Percentiles rank a stretch among this genome's conserved stretches.
Evolutionary conservation across 1,140 invertebrate species (phyloP).

Genomic region (Drosophila sturtevanti): DNA sequence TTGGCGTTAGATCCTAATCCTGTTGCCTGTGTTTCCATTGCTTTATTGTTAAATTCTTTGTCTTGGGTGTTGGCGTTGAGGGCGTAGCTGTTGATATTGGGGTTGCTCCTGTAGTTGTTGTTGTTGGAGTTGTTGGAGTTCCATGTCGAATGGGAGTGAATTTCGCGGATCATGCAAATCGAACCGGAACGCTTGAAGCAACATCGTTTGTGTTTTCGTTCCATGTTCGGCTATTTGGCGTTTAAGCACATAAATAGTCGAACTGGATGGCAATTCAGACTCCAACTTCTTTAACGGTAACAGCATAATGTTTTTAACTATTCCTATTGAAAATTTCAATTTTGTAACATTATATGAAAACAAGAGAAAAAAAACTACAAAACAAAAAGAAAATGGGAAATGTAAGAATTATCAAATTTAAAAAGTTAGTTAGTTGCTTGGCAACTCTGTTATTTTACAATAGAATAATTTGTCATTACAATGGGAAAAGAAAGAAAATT

Average conservation of each 20-base stretch:
- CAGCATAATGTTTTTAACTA: slow-evolving; percentile 49
- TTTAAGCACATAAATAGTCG: slow-evolving; percentile 37
- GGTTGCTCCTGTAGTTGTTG: background rate
- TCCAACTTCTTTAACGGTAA: slow-evolving; percentile 34
- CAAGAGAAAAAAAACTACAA: background rate
- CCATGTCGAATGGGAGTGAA: background rate
- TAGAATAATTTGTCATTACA: too few species aligned
- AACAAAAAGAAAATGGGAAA: background rate
- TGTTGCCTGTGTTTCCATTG: background rate
- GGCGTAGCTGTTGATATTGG: background rate
- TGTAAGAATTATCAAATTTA: background rate
- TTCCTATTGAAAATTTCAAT: slow-evolving; percentile 20
- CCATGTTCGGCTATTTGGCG: slow-evolving; percentile 51
- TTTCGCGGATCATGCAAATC: slow-evolving; percentile 20
- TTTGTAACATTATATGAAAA: slow-evolving; percentile 53
- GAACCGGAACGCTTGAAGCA: slow-evolving; percentile 56
- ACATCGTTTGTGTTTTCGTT: slow-evolving; percentile 50
- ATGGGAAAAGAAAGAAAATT: too few species aligned
- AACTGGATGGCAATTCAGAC: background rate
- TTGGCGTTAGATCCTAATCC: background rate
- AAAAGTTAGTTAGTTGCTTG: background rate
- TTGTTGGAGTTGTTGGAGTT: background rate
- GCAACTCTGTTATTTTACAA: background rate
- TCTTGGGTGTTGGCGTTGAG: background rate
- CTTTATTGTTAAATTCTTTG: background rate